These are phyloP conservation scores for Pipra filicauda DNA, from an alignment of 2,113 vertebrate genomes.

Conservation along the genomic window DNA sequence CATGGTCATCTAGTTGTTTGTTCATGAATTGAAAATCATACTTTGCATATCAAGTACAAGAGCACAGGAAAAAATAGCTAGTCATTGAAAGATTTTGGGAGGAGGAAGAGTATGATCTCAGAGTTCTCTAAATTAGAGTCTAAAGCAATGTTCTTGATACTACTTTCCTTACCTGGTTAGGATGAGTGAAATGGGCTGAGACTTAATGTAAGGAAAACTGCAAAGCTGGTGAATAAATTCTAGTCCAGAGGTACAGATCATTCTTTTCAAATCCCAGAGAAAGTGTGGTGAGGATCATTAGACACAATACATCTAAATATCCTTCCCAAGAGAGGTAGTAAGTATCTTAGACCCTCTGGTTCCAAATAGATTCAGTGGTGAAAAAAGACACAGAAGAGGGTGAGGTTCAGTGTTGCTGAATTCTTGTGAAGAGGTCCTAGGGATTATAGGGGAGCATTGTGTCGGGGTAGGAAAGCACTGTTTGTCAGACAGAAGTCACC, in stretches of 20 bases:
- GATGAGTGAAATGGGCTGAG: neutral
- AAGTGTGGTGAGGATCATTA: neutral
- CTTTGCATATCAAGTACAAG: neutral
- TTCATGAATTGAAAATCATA: neutral
- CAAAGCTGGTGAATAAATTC: neutral
- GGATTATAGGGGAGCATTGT: neutral
- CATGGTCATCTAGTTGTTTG: neutral
- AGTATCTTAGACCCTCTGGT: neutral
- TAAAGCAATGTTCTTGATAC: neutral
- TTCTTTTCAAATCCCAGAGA: neutral
- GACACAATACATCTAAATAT: neutral
- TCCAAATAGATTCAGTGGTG: neutral
- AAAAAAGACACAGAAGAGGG: neutral
- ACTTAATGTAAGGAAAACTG: neutral
- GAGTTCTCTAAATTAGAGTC: neutral
- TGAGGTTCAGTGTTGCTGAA: neutral
- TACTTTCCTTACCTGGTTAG: neutral
- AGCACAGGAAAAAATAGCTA: neutral
- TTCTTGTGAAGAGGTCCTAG: neutral
- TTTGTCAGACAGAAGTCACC: neutral
- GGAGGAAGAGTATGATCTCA: neutral
- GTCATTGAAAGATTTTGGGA: neutral
- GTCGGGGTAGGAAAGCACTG: neutral
- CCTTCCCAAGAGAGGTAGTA: neutral
- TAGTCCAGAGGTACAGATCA: neutral